Evolutionary conservation across 2,113 vertebrate genomes (phyloP), one percentile per base, ranked within the genome.

Genomic region (Aegithalos caudatus): DNA sequence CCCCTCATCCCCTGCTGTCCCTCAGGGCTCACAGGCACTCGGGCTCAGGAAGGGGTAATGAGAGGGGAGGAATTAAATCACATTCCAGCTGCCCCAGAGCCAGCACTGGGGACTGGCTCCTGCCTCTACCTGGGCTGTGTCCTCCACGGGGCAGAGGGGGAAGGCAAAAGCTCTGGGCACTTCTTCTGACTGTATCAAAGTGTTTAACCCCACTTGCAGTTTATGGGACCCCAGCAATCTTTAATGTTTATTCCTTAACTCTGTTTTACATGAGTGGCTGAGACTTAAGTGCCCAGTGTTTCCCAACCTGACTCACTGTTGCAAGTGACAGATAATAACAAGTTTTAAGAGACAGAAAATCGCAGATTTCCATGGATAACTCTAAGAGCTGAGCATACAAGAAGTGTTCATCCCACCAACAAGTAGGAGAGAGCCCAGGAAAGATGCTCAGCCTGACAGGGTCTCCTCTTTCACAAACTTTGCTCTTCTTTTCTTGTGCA

Each of bases 211-310:
- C 4, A 40, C 15, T 64, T 66, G 10, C 31, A 0, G 71, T 56
- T 85, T 51, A 20, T n/a, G 17, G 31, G 44, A n/a, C 14, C 23
- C 15, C 20, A 14, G 15, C 31, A 12, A 27, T 28, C n/a, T 25
- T 21, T 19, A 51, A 0, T 31, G 7, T 74, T 79, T 76, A 31
- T 58, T 90, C 80, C 10, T 53, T 19, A 33, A 35, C 24, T 56
- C 17, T 12, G 1, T 65, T 69, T 65, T 54, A 40, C 22, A 15
- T 9, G n/a, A 80, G 58, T 4, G 3, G 11, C 51, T 40, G 37
- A 35, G 23, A 54, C 48, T 48, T 33, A 38, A 25, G 20, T 0
- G 0, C 18, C 12, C 6, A 15, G 15, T 17, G 0, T 28, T 82
- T 76, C 72, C 50, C 54, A 70, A 6, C 42, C 54, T 28, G 54